phyloP scores from a whole-genome alignment of 2,797 vertebrate species.

The Lepus townsendii region DNA sequence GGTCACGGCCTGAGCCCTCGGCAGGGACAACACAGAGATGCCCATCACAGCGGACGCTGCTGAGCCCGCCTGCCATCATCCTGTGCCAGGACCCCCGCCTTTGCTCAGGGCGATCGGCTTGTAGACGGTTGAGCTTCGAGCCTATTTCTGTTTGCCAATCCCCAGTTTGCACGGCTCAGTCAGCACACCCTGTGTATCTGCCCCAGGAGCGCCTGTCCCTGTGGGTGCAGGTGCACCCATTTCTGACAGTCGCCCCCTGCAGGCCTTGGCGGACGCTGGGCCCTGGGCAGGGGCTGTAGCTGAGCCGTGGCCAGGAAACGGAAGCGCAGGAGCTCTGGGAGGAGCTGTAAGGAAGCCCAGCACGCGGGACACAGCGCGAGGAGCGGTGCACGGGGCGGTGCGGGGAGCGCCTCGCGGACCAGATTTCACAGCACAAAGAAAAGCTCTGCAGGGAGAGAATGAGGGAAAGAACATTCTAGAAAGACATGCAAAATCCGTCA shows the following conservation, averaged over 20 bases:
- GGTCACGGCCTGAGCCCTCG: no score
- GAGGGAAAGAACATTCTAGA: background rate
- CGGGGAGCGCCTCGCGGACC: background rate
- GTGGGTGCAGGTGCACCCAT: background rate
- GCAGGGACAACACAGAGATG: no score
- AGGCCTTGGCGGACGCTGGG: background rate
- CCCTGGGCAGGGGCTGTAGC: background rate
- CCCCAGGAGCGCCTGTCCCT: fast-evolving
- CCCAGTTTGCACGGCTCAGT: background rate
- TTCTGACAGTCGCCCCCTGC: background rate
- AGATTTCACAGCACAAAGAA: background rate
- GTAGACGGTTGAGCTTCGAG: background rate
- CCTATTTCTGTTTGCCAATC: background rate
- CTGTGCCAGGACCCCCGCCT: background rate
- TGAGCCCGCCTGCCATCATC: no score
- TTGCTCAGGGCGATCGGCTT: background rate
- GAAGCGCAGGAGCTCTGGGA: no score
- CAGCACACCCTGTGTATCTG: fast-evolving
- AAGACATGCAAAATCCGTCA: background rate
- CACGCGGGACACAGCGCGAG: background rate
- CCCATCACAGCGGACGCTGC: no score
- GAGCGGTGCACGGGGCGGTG: background rate
- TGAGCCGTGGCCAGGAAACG: background rate
- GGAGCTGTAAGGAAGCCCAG: background rate
- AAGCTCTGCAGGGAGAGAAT: background rate